Conservation (phyloP, 2,113 vertebrate species). For the Gopherus flavomarginatus region DNA sequence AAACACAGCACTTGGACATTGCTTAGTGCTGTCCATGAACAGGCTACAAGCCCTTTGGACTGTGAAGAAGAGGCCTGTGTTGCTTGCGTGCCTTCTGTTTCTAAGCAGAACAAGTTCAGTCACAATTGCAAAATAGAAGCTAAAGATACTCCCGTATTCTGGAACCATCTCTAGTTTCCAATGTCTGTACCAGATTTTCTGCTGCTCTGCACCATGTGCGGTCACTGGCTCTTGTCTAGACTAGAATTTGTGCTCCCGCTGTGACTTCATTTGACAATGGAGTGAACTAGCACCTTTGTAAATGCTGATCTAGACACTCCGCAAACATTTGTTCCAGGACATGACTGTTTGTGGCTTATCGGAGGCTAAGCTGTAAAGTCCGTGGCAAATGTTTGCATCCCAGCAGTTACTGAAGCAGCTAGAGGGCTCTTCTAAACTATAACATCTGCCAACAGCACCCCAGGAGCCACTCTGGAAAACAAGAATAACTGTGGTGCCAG, state of each 20-base stretch:
- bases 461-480: fast-evolving
- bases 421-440: neutral
- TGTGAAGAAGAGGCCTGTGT: neutral
- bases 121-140: neutral
- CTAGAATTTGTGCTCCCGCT: neutral
- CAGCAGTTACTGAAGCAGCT: fast-evolving
- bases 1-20: slow-evolving; percentile 56
- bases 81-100: neutral
- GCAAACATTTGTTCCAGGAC: neutral
- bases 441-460: neutral
- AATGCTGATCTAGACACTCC: fast-evolving
- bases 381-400: fast-evolving
- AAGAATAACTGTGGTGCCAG: neutral
- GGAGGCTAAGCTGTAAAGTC: neutral
- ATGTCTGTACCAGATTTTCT: neutral
- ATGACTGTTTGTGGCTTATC: neutral
- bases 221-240: neutral
- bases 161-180: fast-evolving
- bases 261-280: neutral
- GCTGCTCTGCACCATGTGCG: neutral
- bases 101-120: neutral
- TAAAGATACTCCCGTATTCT: neutral
- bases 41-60: neutral
- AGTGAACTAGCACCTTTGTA: neutral
- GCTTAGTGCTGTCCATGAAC: neutral